These are phyloP conservation scores for Corythoichthys haematopterus DNA, from an alignment of 2,113 vertebrate species.

Conservation along the genomic window DNA sequence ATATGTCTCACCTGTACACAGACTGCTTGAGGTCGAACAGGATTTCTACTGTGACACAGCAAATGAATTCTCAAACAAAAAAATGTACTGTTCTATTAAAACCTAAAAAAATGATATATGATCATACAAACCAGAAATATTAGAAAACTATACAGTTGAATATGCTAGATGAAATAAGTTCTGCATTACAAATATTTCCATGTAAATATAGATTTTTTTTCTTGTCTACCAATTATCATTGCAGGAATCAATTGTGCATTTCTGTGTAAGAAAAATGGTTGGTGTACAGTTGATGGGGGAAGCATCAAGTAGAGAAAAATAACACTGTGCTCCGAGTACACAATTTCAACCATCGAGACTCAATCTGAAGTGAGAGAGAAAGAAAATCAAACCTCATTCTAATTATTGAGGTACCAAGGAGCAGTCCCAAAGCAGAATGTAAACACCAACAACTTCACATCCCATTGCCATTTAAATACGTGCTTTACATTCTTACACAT, in stretches of 20 bases:
- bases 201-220: slow-evolving; percentile 40
- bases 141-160: slow-evolving; percentile 67
- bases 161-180: slow-evolving; percentile 64
- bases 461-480: slow-evolving; percentile 20
- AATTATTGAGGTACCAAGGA: slow-evolving; percentile 7
- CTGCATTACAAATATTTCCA: slow-evolving; percentile 57
- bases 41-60: slow-evolving; percentile 27
- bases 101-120: slow-evolving; percentile 23
- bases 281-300: background rate
- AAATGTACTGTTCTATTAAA: slow-evolving; percentile 23
- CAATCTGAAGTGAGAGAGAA: background rate
- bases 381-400: background rate
- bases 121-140: slow-evolving; percentile 59
- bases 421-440: slow-evolving; percentile 7
- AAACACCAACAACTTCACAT: slow-evolving; percentile 11
- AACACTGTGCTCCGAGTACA: background rate
- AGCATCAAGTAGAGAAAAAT: background rate
- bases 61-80: slow-evolving; percentile 21
- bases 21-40: slow-evolving; percentile 6
- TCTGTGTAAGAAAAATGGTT: slow-evolving; percentile 6
- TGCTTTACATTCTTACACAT: slow-evolving; percentile 26
- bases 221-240: slow-evolving; percentile 9
- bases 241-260: slow-evolving; percentile 8
- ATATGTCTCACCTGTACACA: slow-evolving; percentile 2
- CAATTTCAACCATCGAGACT: background rate